Evolutionary conservation across 2,113 vertebrate genomes (phyloP).

Genomic region (Elephas maximus): DNA sequence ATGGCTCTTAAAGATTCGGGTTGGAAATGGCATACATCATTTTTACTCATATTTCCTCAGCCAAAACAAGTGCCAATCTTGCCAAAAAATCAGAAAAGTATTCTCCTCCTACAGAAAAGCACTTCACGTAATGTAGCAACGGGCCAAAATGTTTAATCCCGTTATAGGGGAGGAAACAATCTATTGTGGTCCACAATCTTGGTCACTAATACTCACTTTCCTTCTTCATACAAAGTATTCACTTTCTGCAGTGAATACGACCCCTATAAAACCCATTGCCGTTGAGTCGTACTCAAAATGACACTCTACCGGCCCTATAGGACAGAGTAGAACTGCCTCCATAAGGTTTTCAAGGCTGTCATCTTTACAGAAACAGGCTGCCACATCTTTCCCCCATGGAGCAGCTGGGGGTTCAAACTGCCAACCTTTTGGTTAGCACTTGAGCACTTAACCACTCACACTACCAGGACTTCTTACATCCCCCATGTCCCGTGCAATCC

Average conservation of each 20-base stretch:
- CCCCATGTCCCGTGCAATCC: too few species aligned
- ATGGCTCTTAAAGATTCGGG: background rate
- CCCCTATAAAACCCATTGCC: too few species aligned
- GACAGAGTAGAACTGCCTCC: background rate
- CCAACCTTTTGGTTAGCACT: background rate
- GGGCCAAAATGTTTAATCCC: background rate
- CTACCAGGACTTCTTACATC: background rate
- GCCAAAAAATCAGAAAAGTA: background rate
- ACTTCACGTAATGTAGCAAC: background rate
- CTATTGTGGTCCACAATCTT: background rate
- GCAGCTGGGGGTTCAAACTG: background rate
- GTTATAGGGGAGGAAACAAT: background rate
- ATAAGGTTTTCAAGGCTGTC: background rate
- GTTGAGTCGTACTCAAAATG: too few species aligned
- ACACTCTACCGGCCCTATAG: background rate
- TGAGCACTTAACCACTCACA: background rate
- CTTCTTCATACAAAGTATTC: background rate
- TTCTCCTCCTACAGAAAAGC: background rate
- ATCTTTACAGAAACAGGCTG: background rate
- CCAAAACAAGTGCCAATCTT: background rate
- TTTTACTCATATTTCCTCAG: background rate
- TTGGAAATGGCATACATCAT: background rate
- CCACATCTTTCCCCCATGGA: background rate
- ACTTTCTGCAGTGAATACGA: background rate
- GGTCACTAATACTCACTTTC: background rate